Percentiles rank a stretch among this genome's conserved stretches.
Evolutionary conservation across 2,797 vertebrate genomes (phyloP).

Genomic region (Paratrypauchen microcephalus): DNA sequence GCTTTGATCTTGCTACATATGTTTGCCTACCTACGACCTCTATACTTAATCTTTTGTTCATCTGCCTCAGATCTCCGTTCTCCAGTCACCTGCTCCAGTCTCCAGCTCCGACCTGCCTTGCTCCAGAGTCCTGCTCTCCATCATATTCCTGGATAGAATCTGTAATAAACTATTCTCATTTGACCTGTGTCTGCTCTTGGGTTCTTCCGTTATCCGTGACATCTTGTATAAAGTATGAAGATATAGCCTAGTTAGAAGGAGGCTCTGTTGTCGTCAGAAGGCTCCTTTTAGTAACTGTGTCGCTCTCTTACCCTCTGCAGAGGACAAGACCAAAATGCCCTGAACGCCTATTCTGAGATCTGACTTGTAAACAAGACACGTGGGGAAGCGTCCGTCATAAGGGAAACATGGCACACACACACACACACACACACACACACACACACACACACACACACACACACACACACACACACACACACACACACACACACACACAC

Average conservation of each 20-base stretch:
- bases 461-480: neutral
- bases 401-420: neutral
- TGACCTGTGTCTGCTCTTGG: too few species aligned
- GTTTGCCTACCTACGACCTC: too few species aligned
- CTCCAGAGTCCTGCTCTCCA: too few species aligned
- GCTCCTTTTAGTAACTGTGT: neutral
- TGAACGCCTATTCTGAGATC: neutral
- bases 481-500: neutral
- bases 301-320: neutral
- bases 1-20: too few species aligned
- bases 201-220: too few species aligned
- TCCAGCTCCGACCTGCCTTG: too few species aligned
- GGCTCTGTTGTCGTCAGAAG: neutral
- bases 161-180: too few species aligned
- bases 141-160: too few species aligned
- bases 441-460: neutral
- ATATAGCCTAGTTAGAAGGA: neutral
- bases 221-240: too few species aligned
- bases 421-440: neutral
- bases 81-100: too few species aligned
- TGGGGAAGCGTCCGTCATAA: neutral
- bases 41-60: too few species aligned
- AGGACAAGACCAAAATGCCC: neutral
- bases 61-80: too few species aligned
- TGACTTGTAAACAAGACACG: neutral